Conservation (phyloP, 2,797 vertebrate genomes). For the Tangara arthus region DNA sequence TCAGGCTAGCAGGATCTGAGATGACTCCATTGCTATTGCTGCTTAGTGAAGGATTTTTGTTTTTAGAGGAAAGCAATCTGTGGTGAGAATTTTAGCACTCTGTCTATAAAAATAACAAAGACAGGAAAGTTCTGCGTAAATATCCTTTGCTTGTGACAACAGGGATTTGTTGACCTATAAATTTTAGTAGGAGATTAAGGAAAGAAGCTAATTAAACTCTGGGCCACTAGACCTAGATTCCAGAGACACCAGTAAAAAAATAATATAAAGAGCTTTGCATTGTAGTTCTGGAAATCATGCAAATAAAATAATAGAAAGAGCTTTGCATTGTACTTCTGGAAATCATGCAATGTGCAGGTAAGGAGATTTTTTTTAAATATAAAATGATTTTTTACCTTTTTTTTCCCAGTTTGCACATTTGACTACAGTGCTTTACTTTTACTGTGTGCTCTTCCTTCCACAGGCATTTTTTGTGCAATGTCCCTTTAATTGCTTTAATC, state of each 20-base stretch:
- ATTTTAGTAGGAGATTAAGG: not conserved
- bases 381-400: not conserved
- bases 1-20: not conserved
- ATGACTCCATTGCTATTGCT: not conserved
- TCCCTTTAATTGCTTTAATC: not conserved
- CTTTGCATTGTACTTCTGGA: not conserved
- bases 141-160: not conserved
- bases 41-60: not conserved
- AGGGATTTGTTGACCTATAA: conserved; percentile 19
- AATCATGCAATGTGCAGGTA: not conserved
- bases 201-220: not conserved
- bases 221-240: not conserved
- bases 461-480: not conserved
- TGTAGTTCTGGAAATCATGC: not conserved
- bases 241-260: not conserved
- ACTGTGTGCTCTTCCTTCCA: not conserved
- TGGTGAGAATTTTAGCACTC: not conserved
- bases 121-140: not conserved
- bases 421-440: not conserved
- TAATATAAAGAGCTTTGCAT: not conserved
- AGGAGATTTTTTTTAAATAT: accelerated
- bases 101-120: not conserved
- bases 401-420: not conserved
- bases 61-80: not conserved
- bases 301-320: not conserved